Conservation (phyloP, 2,888 invertebrate species). For the Alloscopus bannaensis region DNA sequence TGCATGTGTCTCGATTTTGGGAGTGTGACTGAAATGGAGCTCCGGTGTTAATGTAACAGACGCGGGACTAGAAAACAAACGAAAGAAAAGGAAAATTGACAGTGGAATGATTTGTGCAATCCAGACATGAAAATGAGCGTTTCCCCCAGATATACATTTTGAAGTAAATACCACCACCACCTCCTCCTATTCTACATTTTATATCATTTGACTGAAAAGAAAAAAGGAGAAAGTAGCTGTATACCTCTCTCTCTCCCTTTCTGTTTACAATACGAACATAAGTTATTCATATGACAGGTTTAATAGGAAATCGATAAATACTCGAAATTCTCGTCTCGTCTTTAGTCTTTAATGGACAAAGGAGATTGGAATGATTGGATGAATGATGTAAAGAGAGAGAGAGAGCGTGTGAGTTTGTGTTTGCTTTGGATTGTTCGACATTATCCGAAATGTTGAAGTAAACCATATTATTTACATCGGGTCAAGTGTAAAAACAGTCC, state of each 20-base stretch:
- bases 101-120: slow-evolving; percentile 65
- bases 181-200: too few species aligned
- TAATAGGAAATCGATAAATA: slow-evolving; percentile 14
- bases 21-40: neutral
- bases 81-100: slow-evolving; percentile 57
- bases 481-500: too few species aligned
- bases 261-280: too few species aligned
- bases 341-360: neutral
- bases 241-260: too few species aligned
- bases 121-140: slow-evolving; percentile 56
- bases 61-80: slow-evolving; percentile 4
- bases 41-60: neutral
- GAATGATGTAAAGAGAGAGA: neutral
- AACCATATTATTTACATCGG: too few species aligned
- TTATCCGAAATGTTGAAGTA: too few species aligned
- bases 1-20: neutral
- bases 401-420: neutral
- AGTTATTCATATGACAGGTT: too few species aligned
- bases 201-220: too few species aligned
- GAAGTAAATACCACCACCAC: too few species aligned
- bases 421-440: too few species aligned
- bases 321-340: neutral
- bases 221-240: too few species aligned
- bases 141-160: neutral
- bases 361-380: neutral